A percentile compares a stretch with the other conserved stretches of the same genome.
phyloP scores from a whole-genome alignment of 2,888 invertebrate species.

The Sialis lutaria region DNA sequence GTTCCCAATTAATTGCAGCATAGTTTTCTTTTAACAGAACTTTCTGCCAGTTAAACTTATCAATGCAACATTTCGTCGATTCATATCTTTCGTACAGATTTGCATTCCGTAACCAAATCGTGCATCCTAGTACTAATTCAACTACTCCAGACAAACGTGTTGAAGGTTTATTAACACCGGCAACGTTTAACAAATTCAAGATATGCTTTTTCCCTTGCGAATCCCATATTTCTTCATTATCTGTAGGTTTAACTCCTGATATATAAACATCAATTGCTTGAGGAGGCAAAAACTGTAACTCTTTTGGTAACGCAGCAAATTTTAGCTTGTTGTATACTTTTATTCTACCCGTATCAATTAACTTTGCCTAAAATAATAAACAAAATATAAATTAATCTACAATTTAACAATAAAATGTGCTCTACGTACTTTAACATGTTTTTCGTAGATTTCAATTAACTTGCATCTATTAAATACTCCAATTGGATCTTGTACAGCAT shows the following conservation, averaged over 20 bases:
- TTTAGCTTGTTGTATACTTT: background rate
- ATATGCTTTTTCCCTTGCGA: background rate
- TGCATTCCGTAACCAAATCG: background rate
- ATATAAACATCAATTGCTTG: constrained; percentile 1
- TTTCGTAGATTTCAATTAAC: background rate
- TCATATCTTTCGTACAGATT: background rate
- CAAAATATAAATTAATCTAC: too few species aligned
- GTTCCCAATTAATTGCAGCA: background rate
- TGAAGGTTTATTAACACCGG: background rate
- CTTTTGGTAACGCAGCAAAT: background rate
- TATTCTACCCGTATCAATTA: constrained; percentile 1
- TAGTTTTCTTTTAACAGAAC: background rate
- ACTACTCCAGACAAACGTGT: background rate
- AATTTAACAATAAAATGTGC: too few species aligned
- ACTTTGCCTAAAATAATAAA: too few species aligned
- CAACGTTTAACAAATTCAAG: background rate
- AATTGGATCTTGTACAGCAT: background rate
- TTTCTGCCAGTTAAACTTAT: background rate
- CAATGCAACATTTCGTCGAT: background rate
- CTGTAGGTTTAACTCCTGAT: background rate
- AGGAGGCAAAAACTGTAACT: background rate
- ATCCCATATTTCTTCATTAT: constrained; percentile 1
- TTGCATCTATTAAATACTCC: constrained; percentile 1
- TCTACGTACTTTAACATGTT: background rate
- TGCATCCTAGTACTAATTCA: background rate